Evolutionary conservation across 2,888 invertebrate genomes (phyloP).

Genomic region (Clanis bilineata): DNA sequence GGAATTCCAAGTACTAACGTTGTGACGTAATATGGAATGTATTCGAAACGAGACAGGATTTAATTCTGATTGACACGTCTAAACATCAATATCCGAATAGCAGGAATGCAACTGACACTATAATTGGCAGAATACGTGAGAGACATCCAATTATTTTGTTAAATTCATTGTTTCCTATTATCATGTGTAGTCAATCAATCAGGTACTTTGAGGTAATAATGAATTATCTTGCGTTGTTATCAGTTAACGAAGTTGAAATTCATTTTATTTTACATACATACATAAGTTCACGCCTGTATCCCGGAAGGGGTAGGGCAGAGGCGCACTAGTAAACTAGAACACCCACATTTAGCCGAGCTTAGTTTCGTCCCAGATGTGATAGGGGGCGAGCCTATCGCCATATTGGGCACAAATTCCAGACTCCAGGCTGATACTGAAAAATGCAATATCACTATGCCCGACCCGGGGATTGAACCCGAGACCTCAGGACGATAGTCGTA

Average conservation of each 20-base stretch:
- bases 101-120: conserved; percentile 34
- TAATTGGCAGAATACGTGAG: conserved; percentile 40
- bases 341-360: too few species aligned
- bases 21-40: conserved; percentile 24
- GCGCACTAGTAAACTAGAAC: too few species aligned
- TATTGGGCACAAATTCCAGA: too few species aligned
- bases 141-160: conserved; percentile 37
- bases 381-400: too few species aligned
- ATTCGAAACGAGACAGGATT: conserved; percentile 28
- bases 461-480: too few species aligned
- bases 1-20: conserved; percentile 4
- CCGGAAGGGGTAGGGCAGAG: too few species aligned
- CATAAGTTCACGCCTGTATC: too few species aligned
- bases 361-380: too few species aligned
- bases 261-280: conserved; percentile 1
- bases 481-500: too few species aligned
- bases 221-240: background rate
- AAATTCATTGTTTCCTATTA: conserved; percentile 22
- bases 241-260: background rate
- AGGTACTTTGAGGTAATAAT: background rate
- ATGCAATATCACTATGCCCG: too few species aligned
- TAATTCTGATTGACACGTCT: conserved; percentile 35
- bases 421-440: too few species aligned
- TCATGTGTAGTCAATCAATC: background rate
- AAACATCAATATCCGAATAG: conserved; percentile 32